Conservation (phyloP, 2,113 vertebrate genomes). For the Bambusicola thoracicus region DNA sequence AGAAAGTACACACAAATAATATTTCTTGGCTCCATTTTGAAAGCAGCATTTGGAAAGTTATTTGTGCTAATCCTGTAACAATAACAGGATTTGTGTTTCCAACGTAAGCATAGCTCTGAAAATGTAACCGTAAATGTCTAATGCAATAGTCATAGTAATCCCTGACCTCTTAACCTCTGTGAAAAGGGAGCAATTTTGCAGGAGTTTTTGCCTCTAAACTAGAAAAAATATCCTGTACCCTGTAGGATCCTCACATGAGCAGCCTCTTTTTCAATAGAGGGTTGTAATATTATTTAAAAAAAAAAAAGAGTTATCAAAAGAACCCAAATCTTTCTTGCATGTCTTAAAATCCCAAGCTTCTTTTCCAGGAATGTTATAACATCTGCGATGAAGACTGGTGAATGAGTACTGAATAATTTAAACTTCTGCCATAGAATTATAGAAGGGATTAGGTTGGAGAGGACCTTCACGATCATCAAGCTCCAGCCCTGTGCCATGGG, state of each 20-base stretch:
- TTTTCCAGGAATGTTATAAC: background rate
- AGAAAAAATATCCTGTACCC: constrained; percentile 1
- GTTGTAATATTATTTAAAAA: background rate
- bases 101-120: constrained; percentile 62
- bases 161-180: constrained; percentile 28
- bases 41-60: constrained; percentile 70
- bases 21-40: constrained; percentile 72
- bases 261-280: background rate
- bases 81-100: constrained; percentile 71
- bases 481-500: too few species aligned
- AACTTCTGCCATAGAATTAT: background rate
- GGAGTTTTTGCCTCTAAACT: constrained; percentile 2
- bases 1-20: constrained; percentile 70
- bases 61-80: constrained; percentile 71
- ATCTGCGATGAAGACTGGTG: background rate
- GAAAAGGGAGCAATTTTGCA: constrained; percentile 35
- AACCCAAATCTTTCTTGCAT: background rate
- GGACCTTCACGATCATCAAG: too few species aligned
- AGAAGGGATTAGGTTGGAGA: too few species aligned
- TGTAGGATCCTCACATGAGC: constrained; percentile 7
- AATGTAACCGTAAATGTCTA: constrained; percentile 58
- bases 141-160: constrained; percentile 50
- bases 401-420: background rate
- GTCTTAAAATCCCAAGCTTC: background rate
- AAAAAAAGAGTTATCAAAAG: background rate